A percentile compares a stretch with the other conserved stretches of the same genome.
phyloP scores from a whole-genome alignment of 2,888 invertebrate species.

The Nasonia oneida region DNA sequence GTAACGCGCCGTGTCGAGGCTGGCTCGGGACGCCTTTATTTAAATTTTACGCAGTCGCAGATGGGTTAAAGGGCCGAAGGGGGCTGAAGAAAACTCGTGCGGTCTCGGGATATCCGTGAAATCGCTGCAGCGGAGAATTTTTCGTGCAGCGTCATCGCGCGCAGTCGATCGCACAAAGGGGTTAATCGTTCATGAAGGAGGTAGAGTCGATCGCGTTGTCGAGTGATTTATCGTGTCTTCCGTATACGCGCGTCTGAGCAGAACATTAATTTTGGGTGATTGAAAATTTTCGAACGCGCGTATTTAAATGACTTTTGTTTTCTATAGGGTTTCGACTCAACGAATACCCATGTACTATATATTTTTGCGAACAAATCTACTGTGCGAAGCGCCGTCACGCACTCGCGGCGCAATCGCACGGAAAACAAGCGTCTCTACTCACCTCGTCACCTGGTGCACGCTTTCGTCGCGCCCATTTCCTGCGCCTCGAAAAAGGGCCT shows the following conservation, averaged over 20 bases:
- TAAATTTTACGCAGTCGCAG: constrained; percentile 76
- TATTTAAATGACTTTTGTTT: neutral
- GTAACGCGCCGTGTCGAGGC: constrained; percentile 47
- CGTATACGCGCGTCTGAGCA: neutral
- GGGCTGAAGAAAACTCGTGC: constrained; percentile 26
- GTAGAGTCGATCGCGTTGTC: constrained; percentile 21
- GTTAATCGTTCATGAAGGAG: neutral
- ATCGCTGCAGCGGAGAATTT: constrained; percentile 31
- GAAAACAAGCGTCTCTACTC: constrained; percentile 64
- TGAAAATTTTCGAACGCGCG: neutral
- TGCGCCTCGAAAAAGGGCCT: constrained; percentile 66
- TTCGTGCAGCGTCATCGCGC: constrained; percentile 7
- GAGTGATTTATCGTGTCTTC: constrained; percentile 16
- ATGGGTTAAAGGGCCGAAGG: constrained; percentile 63
- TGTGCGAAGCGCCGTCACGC: constrained; percentile 65
- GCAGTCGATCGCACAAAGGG: constrained; percentile 40
- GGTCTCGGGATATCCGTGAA: constrained; percentile 20
- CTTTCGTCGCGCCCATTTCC: constrained; percentile 67
- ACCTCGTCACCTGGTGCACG: constrained; percentile 68
- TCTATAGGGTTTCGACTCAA: neutral
- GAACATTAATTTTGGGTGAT: constrained; percentile 13
- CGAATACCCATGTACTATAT: neutral
- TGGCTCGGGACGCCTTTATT: constrained; percentile 72
- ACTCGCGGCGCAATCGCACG: constrained; percentile 67
- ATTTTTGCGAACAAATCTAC: neutral